Base-by-base conservation (phyloP, 2,888 invertebrate species). In the Trissolcus japonicus region DNA sequence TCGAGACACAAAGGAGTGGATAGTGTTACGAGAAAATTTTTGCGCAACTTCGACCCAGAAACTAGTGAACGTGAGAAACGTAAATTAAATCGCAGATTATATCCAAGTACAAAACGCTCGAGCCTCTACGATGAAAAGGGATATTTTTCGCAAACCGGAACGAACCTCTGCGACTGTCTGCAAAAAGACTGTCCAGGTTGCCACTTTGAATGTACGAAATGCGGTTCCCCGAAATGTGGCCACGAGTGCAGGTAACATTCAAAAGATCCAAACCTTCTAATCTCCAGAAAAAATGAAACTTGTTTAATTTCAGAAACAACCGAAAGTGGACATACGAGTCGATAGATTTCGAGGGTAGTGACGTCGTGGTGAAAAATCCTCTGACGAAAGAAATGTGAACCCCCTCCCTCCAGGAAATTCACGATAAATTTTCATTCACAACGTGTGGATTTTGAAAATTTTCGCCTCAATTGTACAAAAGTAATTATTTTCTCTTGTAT, bases 101-200 rank as follows among this genome's bases (percentile, higher is more conserved):
- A 91, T 81, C 89, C 90, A 46, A 89, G 91, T 71, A 90, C 90
- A 41, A 92, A 92, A 85, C 90, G 88, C 35, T 92, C 92, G 77
- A 91, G 90, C 65, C 79, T 94, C 48, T 94, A 95, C 89, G 93
- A 96, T 90, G 94, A 94, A 83, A 91, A 90, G 63, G 95, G 95
- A 0, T 89, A 91, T 41, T 91, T 94, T 79, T 90, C 93, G 19
- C 89, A 90, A 14, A 92, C 92, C 25, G 93, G 93, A 1, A 89
- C 91, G 80, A 94, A 97, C 89, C 84, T 95, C 11, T 98, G 98
- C 81, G 98, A 98, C 87, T 98, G 97, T 85, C 90, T 97, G 79
- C 93, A 94, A 81, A 91, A 91, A 46, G 90, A 91, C 11, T 98
- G 98, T 83, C 90, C 92, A 0, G 98, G 98, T 0, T 98, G 98